Evolutionary conservation across 2,113 vertebrate genomes (phyloP).

Genomic region (Syngnathoides biaculeatus): DNA sequence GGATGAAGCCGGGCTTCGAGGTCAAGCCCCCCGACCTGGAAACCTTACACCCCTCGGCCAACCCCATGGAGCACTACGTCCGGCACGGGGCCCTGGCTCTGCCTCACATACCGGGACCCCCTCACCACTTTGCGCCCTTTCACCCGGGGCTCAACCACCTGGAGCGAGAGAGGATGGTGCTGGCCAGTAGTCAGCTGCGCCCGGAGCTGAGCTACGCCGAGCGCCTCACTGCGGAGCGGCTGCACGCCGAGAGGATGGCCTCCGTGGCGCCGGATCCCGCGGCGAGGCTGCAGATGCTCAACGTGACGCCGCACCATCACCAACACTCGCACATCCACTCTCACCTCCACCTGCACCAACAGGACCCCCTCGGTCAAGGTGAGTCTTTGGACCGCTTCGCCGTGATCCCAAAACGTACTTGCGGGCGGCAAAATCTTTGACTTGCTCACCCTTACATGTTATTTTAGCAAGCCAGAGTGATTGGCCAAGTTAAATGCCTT

Average conservation of each 20-base stretch:
- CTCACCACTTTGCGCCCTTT: constrained; percentile 89
- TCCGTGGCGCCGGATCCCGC: constrained; percentile 88
- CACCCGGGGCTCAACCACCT: constrained; percentile 88
- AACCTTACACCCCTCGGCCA: constrained; percentile 85
- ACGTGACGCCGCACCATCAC: constrained; percentile 96
- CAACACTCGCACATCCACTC: constrained; percentile 99
- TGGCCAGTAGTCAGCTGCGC: constrained; percentile 85
- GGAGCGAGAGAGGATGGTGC: constrained; percentile 87
- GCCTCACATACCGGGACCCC: constrained; percentile 86
- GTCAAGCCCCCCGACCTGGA: constrained; percentile 94
- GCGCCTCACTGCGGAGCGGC: constrained; percentile 90
- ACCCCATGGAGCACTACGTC: constrained; percentile 96
- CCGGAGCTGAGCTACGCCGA: constrained; percentile 95
- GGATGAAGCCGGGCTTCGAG: constrained; percentile 98
- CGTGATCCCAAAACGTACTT: background rate
- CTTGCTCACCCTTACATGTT: background rate
- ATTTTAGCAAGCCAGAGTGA: too few species aligned
- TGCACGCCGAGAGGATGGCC: constrained; percentile 95
- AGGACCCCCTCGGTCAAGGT: constrained; percentile 97
- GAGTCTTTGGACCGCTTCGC: constrained; percentile 33
- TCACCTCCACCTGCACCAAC: constrained; percentile 96
- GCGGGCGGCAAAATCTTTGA: background rate
- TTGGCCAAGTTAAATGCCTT: too few species aligned
- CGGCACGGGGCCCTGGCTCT: constrained; percentile 88
- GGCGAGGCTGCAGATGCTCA: constrained; percentile 95